These are phyloP conservation scores for Jaculus jaculus DNA, from an alignment of 2,113 vertebrate genomes.

Conservation along the genomic window DNA sequence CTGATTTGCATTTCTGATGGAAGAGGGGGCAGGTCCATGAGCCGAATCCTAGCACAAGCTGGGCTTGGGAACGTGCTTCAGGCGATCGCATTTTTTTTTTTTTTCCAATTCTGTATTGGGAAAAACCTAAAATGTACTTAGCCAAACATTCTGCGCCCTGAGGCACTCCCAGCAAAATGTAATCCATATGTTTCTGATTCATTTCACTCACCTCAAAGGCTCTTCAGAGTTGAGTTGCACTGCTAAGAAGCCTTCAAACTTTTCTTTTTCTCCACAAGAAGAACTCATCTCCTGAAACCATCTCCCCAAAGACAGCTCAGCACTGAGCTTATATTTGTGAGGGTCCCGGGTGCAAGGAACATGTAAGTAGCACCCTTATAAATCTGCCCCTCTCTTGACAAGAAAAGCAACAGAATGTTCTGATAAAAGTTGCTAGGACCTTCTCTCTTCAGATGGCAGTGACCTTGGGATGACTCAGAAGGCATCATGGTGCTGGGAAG, in stretches of 20 bases:
- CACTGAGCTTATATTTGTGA: slow-evolving; percentile 47
- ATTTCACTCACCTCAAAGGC: slow-evolving; percentile 76
- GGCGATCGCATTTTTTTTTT: slow-evolving; percentile 50
- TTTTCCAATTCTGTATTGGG: slow-evolving; percentile 73
- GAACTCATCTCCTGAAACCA: slow-evolving; percentile 42
- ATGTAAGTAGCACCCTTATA: neutral
- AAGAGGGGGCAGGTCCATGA: slow-evolving; percentile 45
- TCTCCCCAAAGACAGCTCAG: slow-evolving; percentile 54
- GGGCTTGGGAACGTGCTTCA: slow-evolving; percentile 76
- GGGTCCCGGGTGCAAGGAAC: neutral
- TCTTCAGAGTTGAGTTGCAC: slow-evolving; percentile 62
- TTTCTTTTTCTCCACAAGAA: slow-evolving; percentile 60
- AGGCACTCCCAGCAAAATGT: slow-evolving; percentile 75
- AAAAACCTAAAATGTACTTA: slow-evolving; percentile 78
- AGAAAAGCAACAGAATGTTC: neutral
- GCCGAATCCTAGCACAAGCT: slow-evolving; percentile 64
- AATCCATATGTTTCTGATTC: slow-evolving; percentile 77
- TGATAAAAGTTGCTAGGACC: slow-evolving; percentile 6
- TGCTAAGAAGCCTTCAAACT: slow-evolving; percentile 65
- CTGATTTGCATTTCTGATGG: slow-evolving; percentile 75
- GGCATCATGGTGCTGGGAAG: too few species aligned
- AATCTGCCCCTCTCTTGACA: slow-evolving; percentile 37
- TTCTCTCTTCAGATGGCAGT: too few species aligned
- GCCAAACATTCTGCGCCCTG: slow-evolving; percentile 72
- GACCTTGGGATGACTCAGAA: too few species aligned